Evolutionary conservation across 2,113 vertebrate genomes (phyloP).

Genomic region (Cyanocitta stelleri): DNA sequence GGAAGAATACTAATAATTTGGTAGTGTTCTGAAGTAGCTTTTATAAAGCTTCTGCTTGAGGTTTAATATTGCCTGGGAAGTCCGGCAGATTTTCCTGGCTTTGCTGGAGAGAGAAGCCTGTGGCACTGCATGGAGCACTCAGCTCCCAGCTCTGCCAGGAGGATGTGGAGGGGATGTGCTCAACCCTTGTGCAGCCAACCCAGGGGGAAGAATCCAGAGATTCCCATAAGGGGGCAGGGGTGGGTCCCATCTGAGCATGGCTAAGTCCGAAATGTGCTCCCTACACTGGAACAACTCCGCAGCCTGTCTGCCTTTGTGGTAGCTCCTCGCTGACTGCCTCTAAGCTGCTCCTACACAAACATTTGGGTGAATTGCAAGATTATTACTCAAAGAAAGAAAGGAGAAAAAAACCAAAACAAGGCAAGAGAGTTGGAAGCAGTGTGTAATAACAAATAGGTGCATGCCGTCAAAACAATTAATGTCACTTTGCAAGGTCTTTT

Average conservation of each 20-base stretch:
- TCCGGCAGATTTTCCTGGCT: conserved; percentile 55
- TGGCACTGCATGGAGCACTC: neutral
- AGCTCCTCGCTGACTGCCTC: neutral
- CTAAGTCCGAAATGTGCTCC: neutral
- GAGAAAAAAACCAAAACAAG: neutral
- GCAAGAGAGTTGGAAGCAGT: neutral
- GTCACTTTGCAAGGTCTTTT: conserved; percentile 70
- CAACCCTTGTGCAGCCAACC: neutral
- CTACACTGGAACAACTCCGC: neutral
- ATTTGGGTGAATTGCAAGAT: neutral
- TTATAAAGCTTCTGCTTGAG: conserved; percentile 64
- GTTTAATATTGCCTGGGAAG: conserved; percentile 64
- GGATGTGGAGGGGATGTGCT: neutral
- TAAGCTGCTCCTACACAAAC: neutral
- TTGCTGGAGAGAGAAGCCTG: conserved; percentile 29
- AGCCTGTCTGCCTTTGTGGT: neutral
- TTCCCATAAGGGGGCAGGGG: neutral
- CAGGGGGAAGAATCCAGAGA: neutral
- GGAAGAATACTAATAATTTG: conserved; percentile 76
- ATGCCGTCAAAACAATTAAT: conserved; percentile 67
- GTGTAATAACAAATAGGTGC: conserved; percentile 42
- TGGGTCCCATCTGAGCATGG: neutral
- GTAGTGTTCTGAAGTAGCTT: conserved; percentile 61
- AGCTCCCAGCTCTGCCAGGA: neutral
- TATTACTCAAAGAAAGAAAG: neutral